Evolutionary conservation across 2,113 vertebrate species (phyloP).

Genomic region (Pseudonaja textilis): DNA sequence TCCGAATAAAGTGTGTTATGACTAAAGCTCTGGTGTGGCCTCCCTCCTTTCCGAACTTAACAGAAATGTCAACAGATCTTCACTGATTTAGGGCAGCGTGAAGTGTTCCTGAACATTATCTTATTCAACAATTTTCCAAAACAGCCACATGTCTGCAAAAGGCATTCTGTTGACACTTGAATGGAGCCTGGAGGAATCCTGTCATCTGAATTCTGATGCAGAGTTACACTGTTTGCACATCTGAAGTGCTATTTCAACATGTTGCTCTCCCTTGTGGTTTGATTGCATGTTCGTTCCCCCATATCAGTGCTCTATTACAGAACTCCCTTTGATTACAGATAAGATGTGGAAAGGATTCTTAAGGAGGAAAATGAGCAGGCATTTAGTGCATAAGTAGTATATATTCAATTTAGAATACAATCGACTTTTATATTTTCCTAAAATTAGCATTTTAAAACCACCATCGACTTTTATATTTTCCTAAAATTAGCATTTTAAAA

Average conservation of each 20-base stretch:
- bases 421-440: background rate
- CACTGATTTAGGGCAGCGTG: background rate
- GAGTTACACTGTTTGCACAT: background rate
- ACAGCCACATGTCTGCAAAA: background rate
- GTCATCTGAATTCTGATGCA: too few relatives aligned
- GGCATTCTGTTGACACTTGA: background rate
- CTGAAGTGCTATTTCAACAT: background rate
- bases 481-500: background rate
- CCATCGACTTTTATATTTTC: too few relatives aligned
- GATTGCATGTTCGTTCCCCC: background rate
- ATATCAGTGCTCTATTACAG: background rate
- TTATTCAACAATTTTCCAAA: background rate
- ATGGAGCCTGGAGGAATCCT: background rate
- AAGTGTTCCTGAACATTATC: background rate
- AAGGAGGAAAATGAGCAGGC: background rate
- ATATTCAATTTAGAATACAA: background rate
- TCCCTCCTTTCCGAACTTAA: too few relatives aligned
- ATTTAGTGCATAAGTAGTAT: background rate
- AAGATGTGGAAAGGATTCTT: background rate
- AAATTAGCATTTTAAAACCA: background rate
- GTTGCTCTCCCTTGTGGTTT: background rate
- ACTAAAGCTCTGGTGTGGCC: too few relatives aligned
- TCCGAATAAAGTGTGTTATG: too few relatives aligned
- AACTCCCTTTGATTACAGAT: background rate
- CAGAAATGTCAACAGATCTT: background rate